Base-by-base conservation (phyloP, 2,113 vertebrate species). In the Clupea harengus region DNA sequence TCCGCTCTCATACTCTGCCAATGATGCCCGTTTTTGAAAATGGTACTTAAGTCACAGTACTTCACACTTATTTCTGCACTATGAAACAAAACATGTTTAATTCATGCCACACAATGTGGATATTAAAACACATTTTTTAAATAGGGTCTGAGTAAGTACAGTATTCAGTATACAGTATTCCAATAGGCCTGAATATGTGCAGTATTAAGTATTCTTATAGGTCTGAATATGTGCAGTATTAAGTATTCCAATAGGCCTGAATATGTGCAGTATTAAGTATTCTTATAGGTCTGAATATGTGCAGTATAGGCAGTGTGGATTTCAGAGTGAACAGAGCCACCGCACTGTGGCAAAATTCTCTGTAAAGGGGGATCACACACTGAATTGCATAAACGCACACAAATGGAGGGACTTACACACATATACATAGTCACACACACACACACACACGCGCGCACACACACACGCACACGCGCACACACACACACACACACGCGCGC, bases 401-500 rank as follows among this genome's bases (percentile, higher is more conserved):
- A n/a, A 52, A 17, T 15, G 11, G 50, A 22, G 54, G 54, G 17
- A 57, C 54, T n/a, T n/a, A n/a, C n/a, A n/a, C n/a, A n/a, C n/a
- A n/a, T n/a, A 57, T 18, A 22, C 54, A 18, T 18, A 6, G 20
- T 3, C 54, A 20, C 5, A 57, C 54, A 57, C 13, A 54, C 52
- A 54, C 13, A 54, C 17, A 54, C 13, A 54, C 2, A 57, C 18
- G 22, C 3, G 6, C 20, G 6, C 17, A 25, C 64, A 85, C 49
- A 78, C 81, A 17, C 50, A 80, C n/a, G n/a, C n/a, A n/a, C n/a
- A n/a, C n/a, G n/a, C n/a, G n/a, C n/a, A n/a, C n/a, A n/a, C n/a
- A n/a, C n/a, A n/a, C 49, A 50, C 86, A 84, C 32, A 25, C 52
- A n/a, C 46, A 81, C 44, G 20, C 64, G 44, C n/a, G 52, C 57